Conservation (phyloP, 1,140 invertebrate genomes). For the Philotrypesis tridentata region DNA sequence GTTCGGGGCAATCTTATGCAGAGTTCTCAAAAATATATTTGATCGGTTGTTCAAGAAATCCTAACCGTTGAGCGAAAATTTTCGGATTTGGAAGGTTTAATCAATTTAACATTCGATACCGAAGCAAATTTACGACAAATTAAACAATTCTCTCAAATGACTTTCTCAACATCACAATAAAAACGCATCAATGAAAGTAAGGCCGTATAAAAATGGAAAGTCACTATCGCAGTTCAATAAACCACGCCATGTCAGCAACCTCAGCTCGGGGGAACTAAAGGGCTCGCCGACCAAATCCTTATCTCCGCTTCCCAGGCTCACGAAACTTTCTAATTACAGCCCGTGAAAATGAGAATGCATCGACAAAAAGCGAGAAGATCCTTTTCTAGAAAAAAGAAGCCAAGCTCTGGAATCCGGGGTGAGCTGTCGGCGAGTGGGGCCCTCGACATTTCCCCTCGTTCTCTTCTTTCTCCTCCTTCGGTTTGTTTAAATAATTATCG, state of each 20-base stretch:
- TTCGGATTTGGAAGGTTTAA: background rate
- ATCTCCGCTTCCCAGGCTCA: background rate
- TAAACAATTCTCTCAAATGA: no score
- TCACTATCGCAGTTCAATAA: background rate
- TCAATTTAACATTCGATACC: no score
- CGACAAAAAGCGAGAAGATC: background rate
- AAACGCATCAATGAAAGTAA: background rate
- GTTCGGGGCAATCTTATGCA: background rate
- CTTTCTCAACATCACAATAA: background rate
- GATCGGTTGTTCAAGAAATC: background rate
- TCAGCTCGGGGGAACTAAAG: background rate
- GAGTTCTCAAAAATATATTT: constrained; percentile 14
- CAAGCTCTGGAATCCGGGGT: background rate
- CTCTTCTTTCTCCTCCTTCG: constrained; percentile 13
- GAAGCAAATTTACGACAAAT: no score
- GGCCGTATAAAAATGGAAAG: background rate
- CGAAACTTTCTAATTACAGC: constrained; percentile 16
- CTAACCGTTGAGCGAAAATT: background rate
- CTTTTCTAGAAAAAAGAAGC: background rate
- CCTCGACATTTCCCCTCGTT: no score
- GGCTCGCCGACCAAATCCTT: background rate
- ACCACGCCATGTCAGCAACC: background rate
- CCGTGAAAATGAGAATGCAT: constrained; percentile 36
- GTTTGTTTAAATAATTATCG: constrained; percentile 74
- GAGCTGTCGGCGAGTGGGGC: background rate